These are phyloP conservation scores for Lordiphosa fenestrarum DNA, from an alignment of 2,888 invertebrate species.

Conservation along the genomic window DNA sequence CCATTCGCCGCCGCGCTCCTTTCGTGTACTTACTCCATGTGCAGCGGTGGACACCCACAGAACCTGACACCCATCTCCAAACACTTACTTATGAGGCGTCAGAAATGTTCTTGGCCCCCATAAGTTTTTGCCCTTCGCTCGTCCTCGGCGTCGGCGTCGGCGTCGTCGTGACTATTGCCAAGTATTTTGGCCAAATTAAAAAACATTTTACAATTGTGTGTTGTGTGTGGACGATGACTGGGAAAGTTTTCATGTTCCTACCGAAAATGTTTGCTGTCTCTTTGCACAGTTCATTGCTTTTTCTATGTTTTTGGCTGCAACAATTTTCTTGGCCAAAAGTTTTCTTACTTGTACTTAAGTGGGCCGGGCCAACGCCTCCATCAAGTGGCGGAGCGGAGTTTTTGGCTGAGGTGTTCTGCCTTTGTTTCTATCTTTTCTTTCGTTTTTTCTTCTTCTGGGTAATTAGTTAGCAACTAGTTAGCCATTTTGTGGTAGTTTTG, in stretches of 20 bases:
- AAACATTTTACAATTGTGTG: constrained; percentile 66
- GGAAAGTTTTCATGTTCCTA: constrained; percentile 46
- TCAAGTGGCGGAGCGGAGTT: background rate
- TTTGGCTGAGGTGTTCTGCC: constrained; percentile 16
- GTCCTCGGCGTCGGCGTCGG: constrained; percentile 1
- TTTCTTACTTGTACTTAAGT: constrained; percentile 15
- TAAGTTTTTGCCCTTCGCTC: constrained; percentile 36
- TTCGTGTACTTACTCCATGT: too few relatives aligned
- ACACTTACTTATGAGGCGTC: constrained; percentile 22
- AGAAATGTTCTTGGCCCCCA: constrained; percentile 19
- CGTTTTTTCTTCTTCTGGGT: constrained; percentile 53
- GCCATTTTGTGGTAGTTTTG: constrained; percentile 35
- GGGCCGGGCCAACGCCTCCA: constrained; percentile 9
- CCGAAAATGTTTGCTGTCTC: constrained; percentile 52
- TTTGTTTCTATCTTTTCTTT: too few relatives aligned
- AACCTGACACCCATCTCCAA: constrained; percentile 2
- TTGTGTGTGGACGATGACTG: constrained; percentile 27
- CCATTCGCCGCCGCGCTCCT: too few relatives aligned
- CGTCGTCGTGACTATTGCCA: constrained; percentile 51
- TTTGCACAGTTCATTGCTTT: constrained; percentile 38
- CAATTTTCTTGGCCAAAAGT: constrained; percentile 26
- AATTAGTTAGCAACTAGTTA: constrained; percentile 57
- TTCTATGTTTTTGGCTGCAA: constrained; percentile 17
- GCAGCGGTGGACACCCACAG: too few relatives aligned
- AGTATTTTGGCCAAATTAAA: constrained; percentile 70